Conservation (phyloP, 1,140 invertebrate genomes). For the Drosophila ohnishii region DNA sequence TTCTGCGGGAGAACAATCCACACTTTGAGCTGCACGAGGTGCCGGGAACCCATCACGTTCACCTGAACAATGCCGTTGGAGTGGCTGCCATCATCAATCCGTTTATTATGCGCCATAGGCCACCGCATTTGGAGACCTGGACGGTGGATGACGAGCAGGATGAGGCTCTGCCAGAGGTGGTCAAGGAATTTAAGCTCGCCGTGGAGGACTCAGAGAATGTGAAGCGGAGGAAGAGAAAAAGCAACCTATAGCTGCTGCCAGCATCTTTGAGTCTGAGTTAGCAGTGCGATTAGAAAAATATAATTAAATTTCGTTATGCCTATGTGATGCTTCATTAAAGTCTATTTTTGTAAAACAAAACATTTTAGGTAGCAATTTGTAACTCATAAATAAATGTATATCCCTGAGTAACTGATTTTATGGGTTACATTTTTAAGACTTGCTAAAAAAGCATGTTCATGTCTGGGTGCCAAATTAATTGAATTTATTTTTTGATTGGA, state of each 20-base stretch:
- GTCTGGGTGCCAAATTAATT: neutral
- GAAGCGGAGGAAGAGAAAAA: constrained; percentile 79
- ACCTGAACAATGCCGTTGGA: constrained; percentile 87
- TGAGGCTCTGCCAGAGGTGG: constrained; percentile 30
- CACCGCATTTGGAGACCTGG: constrained; percentile 69
- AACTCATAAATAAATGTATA: neutral
- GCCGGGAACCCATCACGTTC: constrained; percentile 88
- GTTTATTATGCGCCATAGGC: constrained; percentile 84
- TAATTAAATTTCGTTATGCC: constrained; percentile 17
- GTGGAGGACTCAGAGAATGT: constrained; percentile 72
- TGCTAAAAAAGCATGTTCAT: neutral
- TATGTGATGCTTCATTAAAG: constrained; percentile 33
- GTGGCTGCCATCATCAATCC: constrained; percentile 85
- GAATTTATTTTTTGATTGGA: neutral
- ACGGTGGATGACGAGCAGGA: constrained; percentile 41
- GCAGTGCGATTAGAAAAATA: constrained; percentile 30
- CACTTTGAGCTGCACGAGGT: constrained; percentile 86
- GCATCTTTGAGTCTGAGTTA: constrained; percentile 45
- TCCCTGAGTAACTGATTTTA: neutral
- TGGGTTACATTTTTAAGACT: neutral
- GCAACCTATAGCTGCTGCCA: constrained; percentile 79
- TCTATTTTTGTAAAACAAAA: neutral
- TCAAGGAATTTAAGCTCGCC: constrained; percentile 60
- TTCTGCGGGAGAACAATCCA: constrained; percentile 84
- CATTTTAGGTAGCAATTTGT: neutral